A percentile compares a stretch with the other conserved stretches of the same genome.
Evolutionary conservation across 1,140 invertebrate species (phyloP).

Genomic region (Drosophila melanica): DNA sequence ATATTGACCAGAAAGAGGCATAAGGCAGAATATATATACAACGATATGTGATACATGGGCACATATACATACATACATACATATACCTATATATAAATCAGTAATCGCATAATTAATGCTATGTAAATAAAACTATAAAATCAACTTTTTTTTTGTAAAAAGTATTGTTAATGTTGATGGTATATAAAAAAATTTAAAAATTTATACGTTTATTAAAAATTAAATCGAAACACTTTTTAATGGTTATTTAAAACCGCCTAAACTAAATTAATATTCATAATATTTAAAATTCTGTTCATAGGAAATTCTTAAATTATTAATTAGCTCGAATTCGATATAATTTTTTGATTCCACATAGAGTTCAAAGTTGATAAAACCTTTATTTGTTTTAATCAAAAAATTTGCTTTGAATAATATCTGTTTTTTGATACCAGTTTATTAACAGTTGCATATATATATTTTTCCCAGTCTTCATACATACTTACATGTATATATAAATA

Average conservation of each 20-base stretch:
- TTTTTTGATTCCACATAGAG: no score
- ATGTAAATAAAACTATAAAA: slow-evolving; percentile 66
- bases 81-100: slow-evolving; percentile 15
- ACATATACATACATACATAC: slow-evolving; percentile 17
- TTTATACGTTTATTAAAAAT: no score
- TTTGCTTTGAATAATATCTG: background rate
- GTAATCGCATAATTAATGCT: slow-evolving; percentile 48
- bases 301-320: no score
- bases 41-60: slow-evolving; percentile 47
- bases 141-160: slow-evolving; percentile 11
- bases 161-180: background rate
- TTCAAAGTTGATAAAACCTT: no score
- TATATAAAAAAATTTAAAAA: background rate
- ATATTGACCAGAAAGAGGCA: slow-evolving; percentile 73
- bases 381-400: no score
- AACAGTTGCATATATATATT: slow-evolving; percentile 3
- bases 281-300: background rate
- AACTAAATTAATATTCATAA: background rate
- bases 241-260: no score
- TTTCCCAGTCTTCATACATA: slow-evolving; percentile 7
- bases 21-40: slow-evolving; percentile 66
- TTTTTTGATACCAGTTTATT: background rate
- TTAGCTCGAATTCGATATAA: no score
- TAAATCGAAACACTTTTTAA: no score
- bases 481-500: background rate